Conservation (phyloP, 1,140 invertebrate species). For the Macrosteles quadrilineatus region DNA sequence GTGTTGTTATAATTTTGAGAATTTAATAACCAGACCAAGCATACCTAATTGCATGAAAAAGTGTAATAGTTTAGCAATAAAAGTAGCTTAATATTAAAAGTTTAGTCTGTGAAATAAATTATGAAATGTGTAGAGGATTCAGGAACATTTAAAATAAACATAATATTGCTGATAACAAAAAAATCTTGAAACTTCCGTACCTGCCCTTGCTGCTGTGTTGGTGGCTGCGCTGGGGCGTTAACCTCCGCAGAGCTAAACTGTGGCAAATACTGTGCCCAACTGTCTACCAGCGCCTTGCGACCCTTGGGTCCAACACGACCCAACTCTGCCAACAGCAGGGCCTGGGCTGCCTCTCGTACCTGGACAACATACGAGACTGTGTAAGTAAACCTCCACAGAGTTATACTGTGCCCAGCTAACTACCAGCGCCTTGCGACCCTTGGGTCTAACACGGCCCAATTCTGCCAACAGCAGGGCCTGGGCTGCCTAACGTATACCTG, state of each 20-base stretch:
- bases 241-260: slow-evolving; percentile 57
- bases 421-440: slow-evolving; percentile 89
- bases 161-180: too few relatives aligned
- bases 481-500: neutral
- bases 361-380: slow-evolving; percentile 42
- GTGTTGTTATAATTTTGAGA: too few relatives aligned
- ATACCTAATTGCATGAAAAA: too few relatives aligned
- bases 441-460: slow-evolving; percentile 85
- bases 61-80: too few relatives aligned
- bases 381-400: neutral
- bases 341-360: slow-evolving; percentile 94
- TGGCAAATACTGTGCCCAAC: slow-evolving; percentile 93
- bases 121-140: too few relatives aligned
- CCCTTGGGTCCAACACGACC: slow-evolving; percentile 89
- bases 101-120: too few relatives aligned
- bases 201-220: neutral
- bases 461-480: slow-evolving; percentile 95
- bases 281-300: slow-evolving; percentile 88
- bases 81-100: too few relatives aligned
- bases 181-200: too few relatives aligned
- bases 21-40: too few relatives aligned
- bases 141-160: too few relatives aligned
- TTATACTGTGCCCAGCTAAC: slow-evolving; percentile 91
- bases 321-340: slow-evolving; percentile 90
- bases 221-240: neutral